phyloP scores from a whole-genome alignment of 35 echinoderm and acorn worm genomes.

The Acanthaster planci region DNA sequence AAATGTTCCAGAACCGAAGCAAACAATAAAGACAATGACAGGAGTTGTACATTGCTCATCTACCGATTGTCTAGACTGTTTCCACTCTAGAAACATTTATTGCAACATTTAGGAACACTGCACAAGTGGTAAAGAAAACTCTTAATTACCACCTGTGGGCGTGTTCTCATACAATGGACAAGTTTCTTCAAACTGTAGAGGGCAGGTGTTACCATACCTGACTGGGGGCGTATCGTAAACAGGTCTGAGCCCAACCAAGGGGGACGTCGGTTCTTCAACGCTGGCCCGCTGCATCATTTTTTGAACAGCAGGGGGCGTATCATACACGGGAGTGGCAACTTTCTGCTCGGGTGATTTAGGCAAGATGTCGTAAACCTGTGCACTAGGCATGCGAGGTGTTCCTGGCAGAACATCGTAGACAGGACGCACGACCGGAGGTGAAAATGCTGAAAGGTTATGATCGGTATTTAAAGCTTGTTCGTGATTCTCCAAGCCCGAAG shows the following conservation, averaged over 20 bases:
- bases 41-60: no score
- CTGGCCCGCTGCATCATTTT: background rate
- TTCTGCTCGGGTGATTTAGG: background rate
- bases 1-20: no score
- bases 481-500: background rate
- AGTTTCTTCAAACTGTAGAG: constrained; percentile 6
- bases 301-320: background rate
- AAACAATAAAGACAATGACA: no score
- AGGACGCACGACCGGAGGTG: background rate
- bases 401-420: background rate
- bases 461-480: background rate
- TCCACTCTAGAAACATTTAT: no score
- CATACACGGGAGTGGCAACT: background rate
- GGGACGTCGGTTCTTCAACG: background rate
- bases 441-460: no score
- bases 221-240: constrained; percentile 3
- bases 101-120: no score
- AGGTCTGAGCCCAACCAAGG: background rate
- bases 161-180: constrained; percentile 11
- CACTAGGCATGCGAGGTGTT: background rate
- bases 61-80: no score
- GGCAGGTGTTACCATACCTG: background rate
- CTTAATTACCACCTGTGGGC: background rate
- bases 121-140: background rate
- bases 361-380: background rate